Conservation (phyloP, 1,140 invertebrate genomes). For the Batillaria attramentaria region DNA sequence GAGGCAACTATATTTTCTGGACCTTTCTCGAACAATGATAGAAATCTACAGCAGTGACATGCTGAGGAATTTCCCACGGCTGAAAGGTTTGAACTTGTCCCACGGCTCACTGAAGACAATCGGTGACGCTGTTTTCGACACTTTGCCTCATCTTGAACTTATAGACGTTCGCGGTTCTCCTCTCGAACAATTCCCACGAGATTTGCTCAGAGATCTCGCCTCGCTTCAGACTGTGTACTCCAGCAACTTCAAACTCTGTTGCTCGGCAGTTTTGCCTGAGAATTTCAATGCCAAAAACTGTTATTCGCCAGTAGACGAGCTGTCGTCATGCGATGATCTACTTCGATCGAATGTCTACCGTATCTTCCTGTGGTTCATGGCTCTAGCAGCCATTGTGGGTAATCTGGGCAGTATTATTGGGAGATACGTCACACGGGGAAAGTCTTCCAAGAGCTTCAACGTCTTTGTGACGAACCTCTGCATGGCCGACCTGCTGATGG, state of each 20-base stretch:
- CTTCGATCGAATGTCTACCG: slow-evolving; percentile 45
- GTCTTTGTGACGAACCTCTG: background rate
- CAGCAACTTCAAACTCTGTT: slow-evolving; percentile 52
- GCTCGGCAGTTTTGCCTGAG: slow-evolving; percentile 28
- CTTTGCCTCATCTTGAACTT: background rate
- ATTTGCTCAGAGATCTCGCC: background rate
- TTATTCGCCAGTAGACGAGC: slow-evolving; percentile 41
- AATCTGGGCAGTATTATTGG: too few species aligned
- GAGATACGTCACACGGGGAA: too few species aligned
- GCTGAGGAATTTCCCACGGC: background rate
- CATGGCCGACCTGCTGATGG: background rate
- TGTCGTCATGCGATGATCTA: slow-evolving; percentile 54
- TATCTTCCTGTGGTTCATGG: slow-evolving; percentile 51
- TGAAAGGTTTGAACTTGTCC: background rate
- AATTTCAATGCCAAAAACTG: slow-evolving; percentile 41
- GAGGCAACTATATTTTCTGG: background rate
- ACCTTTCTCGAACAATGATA: background rate
- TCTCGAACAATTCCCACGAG: slow-evolving; percentile 12
- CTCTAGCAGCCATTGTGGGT: slow-evolving; percentile 40
- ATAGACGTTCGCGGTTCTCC: background rate
- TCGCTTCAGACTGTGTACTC: slow-evolving; percentile 30
- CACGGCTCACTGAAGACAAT: background rate
- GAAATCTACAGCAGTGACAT: too few species aligned
- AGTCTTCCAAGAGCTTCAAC: background rate
- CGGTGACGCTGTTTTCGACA: background rate